phyloP scores from a whole-genome alignment of 2,888 invertebrate species.

The Leucophenga montana region DNA sequence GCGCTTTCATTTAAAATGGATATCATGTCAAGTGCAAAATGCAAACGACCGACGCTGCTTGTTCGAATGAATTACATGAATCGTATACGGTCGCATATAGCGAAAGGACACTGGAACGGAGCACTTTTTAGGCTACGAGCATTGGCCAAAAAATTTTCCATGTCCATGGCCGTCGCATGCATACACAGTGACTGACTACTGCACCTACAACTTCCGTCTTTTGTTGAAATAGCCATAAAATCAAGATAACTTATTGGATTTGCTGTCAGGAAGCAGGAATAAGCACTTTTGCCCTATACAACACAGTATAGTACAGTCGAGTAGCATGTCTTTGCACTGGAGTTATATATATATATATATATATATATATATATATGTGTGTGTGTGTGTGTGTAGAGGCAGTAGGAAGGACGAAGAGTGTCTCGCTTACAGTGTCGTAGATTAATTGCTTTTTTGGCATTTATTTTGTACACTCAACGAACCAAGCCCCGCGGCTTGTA shows the following conservation, averaged over 20 bases:
- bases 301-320: background rate
- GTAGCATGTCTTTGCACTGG: background rate
- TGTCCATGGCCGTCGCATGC: background rate
- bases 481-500: background rate
- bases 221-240: constrained; percentile 68
- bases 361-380: no score
- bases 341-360: no score
- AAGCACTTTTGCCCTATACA: constrained; percentile 54
- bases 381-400: background rate
- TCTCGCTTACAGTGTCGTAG: constrained; percentile 55
- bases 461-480: constrained; percentile 35
- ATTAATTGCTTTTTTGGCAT: constrained; percentile 68
- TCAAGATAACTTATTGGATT: constrained; percentile 72
- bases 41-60: constrained; percentile 45
- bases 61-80: constrained; percentile 4
- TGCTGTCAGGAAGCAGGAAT: constrained; percentile 66
- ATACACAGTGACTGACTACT: constrained; percentile 49
- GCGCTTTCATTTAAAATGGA: constrained; percentile 47
- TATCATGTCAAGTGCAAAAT: constrained; percentile 67
- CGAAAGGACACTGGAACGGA: background rate
- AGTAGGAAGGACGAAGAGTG: constrained; percentile 36
- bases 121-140: background rate
- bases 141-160: constrained; percentile 22
- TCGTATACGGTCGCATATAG: no score
- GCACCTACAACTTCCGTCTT: constrained; percentile 67